Base-by-base conservation (phyloP, 2,888 invertebrate genomes). In the Oscheius sp. region DNA sequence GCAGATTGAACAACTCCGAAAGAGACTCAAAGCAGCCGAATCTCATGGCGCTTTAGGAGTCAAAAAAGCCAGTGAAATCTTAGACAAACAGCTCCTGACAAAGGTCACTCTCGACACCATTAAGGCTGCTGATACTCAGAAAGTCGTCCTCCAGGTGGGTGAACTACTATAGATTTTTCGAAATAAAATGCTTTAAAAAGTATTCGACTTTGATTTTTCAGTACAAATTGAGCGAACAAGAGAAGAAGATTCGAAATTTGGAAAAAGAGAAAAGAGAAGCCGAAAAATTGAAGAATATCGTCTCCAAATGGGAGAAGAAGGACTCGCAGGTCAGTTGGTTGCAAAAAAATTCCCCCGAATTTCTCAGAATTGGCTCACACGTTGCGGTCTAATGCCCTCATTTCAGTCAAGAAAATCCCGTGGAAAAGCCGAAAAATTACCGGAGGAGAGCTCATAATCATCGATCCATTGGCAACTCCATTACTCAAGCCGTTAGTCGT, bases 91-190 rank as follows among this genome's bases (percentile, higher is more conserved):
- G 57, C 65, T 76, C 15, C 45, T 76, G 20, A 71, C 76, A n/a
- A 68, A 72, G 33, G 68, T 73, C 69, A 76, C 76, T n/a, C 57
- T 76, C n/a, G 76, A 76, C 25, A 73, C 76, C 20, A 52, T 76
- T 55, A 69, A 67, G 61, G 73, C 73, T 1, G 73, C 74, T 3
- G 74, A 76, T 57, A 70, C 70, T n/a, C 74, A 76, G 58, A 76
- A 76, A 37, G 46, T 48, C 8, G 58, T 69, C 23, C n/a, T 76
- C 20, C 70, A 71, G 68, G 76, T 71, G 17, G 10, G 45, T 15
- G n/a, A n/a, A n/a, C n/a, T n/a, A n/a, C n/a, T n/a, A n/a, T n/a
- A n/a, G n/a, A n/a, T n/a, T n/a, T n/a, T n/a, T n/a, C n/a, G n/a
- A n/a, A n/a, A n/a, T n/a, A n/a, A n/a, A n/a, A n/a, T n/a, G n/a